Conservation (phyloP, 2,888 invertebrate genomes). For the Lamellibrachia columna region DNA sequence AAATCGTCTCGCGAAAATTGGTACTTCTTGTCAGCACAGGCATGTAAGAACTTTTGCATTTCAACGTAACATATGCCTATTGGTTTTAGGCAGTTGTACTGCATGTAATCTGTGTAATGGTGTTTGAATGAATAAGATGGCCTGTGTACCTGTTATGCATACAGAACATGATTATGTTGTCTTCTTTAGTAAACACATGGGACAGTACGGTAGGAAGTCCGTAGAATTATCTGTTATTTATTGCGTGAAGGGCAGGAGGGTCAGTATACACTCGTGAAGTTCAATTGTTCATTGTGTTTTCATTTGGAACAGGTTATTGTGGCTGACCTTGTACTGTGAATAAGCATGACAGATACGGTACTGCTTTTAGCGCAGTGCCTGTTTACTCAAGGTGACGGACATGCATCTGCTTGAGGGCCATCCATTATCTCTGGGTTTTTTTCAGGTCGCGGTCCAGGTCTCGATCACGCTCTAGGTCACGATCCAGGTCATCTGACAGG, state of each 20-base stretch:
- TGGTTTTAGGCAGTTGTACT: neutral
- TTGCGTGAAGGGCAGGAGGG: neutral
- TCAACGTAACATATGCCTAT: slow-evolving; percentile 5
- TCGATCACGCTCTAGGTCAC: neutral
- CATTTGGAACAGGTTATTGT: neutral
- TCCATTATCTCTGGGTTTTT: neutral
- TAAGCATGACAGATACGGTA: neutral
- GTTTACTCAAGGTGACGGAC: neutral
- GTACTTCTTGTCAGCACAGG: slow-evolving; percentile 16
- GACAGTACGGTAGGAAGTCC: neutral
- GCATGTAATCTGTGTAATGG: neutral
- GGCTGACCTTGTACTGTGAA: neutral
- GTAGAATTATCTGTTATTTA: neutral
- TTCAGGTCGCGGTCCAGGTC: slow-evolving; percentile 6
- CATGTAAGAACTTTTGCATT: slow-evolving; percentile 16
- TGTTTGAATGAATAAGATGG: neutral
- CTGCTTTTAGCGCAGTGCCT: neutral
- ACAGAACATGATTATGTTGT: neutral
- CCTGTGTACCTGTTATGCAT: neutral
- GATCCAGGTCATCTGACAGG: neutral
- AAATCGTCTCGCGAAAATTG: neutral
- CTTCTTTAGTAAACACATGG: neutral
- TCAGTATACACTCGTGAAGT: neutral
- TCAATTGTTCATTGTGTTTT: neutral
- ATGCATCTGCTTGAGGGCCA: slow-evolving; percentile 6